Percentiles rank a stretch among this genome's conserved stretches.
phyloP scores from a whole-genome alignment of 23 tunicate genomes.

The Halocynthia aurantium region DNA sequence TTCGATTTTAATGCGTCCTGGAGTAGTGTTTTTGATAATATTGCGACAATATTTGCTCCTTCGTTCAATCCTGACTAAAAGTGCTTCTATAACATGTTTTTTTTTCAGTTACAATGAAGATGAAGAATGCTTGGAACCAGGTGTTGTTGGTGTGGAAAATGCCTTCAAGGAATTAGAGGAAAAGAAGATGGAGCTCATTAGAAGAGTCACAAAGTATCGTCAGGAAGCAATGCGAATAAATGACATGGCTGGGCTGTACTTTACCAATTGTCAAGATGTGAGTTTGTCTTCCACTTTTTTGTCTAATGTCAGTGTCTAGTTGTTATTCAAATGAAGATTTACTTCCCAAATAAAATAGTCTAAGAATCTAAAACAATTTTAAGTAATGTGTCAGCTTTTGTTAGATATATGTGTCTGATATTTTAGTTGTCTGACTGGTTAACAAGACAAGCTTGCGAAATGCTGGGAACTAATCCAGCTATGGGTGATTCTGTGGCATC shows the following conservation, averaged over 20 bases:
- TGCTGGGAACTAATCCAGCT: conserved; percentile 27
- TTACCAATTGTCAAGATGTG: conserved; percentile 48
- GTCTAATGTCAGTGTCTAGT: not conserved
- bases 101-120: conserved; percentile 4
- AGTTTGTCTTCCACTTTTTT: not conserved
- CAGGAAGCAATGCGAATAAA: conserved; percentile 42
- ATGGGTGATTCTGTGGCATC: conserved; percentile 23
- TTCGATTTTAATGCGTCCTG: too few species aligned
- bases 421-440: conserved; percentile 49
- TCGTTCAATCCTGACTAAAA: too few species aligned
- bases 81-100: too few species aligned
- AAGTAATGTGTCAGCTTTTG: not conserved
- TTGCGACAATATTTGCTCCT: too few species aligned
- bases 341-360: not conserved
- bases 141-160: conserved; percentile 35
- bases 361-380: not conserved
- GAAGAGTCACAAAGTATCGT: conserved; percentile 12
- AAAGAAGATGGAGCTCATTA: conserved; percentile 13
- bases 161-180: conserved; percentile 15
- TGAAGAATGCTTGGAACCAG: conserved; percentile 14
- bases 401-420: not conserved
- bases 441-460: conserved; percentile 30
- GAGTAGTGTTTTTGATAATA: too few species aligned
- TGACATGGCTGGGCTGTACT: conserved; percentile 40
- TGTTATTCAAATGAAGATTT: not conserved